Conservation (phyloP, 1,140 invertebrate species). For the Pomphorhynchus laevis region DNA sequence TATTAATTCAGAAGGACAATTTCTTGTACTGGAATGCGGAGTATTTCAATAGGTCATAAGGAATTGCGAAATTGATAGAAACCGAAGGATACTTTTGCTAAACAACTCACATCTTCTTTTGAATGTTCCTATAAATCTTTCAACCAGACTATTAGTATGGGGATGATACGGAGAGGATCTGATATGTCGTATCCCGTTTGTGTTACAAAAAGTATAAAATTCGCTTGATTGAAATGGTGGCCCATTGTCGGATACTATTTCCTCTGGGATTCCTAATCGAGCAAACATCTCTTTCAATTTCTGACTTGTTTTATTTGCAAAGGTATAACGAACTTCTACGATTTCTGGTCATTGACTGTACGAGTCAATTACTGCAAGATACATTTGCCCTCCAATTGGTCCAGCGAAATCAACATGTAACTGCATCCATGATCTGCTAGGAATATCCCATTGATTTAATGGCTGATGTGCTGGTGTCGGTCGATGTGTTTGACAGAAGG, state of each 20-base stretch:
- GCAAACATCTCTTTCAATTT: slow-evolving; percentile 8
- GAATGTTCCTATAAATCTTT: slow-evolving; percentile 4
- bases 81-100: no score
- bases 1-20: no score
- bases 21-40: no score
- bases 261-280: slow-evolving; percentile 12
- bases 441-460: slow-evolving; percentile 15
- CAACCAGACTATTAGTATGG: slow-evolving; percentile 13
- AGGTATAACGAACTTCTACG: not conserved
- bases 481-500: slow-evolving; percentile 13
- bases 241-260: slow-evolving; percentile 17
- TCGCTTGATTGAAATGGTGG: slow-evolving; percentile 14
- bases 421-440: slow-evolving; percentile 18
- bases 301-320: slow-evolving; percentile 10
- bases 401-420: slow-evolving; percentile 23
- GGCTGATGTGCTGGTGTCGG: slow-evolving; percentile 12
- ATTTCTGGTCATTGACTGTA: slow-evolving; percentile 20
- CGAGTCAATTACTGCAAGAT: slow-evolving; percentile 19
- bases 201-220: slow-evolving; percentile 14
- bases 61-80: no score
- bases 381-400: slow-evolving; percentile 16
- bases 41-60: no score
- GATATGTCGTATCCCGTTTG: slow-evolving; percentile 14
- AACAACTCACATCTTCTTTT: no score
- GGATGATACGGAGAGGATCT: slow-evolving; percentile 13